Conservation (phyloP, 2,888 invertebrate genomes). For the Cordilura impudica region DNA sequence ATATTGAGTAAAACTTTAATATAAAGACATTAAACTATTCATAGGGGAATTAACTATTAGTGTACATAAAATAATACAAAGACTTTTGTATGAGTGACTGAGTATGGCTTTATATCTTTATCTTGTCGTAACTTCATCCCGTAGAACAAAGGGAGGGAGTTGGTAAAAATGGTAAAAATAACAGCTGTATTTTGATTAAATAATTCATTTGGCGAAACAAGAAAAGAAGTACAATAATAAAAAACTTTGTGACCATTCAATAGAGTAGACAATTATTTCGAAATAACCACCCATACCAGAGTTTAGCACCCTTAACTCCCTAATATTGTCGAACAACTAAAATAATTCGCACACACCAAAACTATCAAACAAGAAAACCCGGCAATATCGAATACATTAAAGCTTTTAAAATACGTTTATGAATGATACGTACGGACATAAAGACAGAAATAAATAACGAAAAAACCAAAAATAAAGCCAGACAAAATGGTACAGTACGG, state of each 20-base stretch:
- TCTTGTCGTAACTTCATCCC: no score
- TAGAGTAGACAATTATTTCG: constrained; percentile 36
- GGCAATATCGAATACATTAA: constrained; percentile 48
- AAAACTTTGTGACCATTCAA: constrained; percentile 24
- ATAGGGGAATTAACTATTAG: constrained; percentile 39
- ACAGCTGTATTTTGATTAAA: constrained; percentile 62
- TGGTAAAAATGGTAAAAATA: constrained; percentile 50
- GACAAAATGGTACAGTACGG: constrained; percentile 56
- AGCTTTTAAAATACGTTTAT: constrained; percentile 60
- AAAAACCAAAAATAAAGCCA: constrained; percentile 12
- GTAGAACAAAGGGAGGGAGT: constrained; percentile 48
- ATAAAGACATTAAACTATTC: constrained; percentile 31
- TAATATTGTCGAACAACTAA: constrained; percentile 26
- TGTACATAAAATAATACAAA: neutral
- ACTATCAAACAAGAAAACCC: constrained; percentile 23
- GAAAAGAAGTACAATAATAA: constrained; percentile 34
- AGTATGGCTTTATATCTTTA: constrained; percentile 15
- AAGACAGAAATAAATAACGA: constrained; percentile 22
- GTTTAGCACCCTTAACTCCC: constrained; percentile 37
- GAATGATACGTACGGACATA: constrained; percentile 42
- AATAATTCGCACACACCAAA: neutral
- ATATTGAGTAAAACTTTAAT: neutral
- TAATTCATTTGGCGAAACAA: constrained; percentile 45
- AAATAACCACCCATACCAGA: constrained; percentile 13
- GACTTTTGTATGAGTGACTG: constrained; percentile 13